Evolutionary conservation across 2,797 vertebrate genomes (phyloP), one percentile per base, ranked within the genome.

Genomic region (Rhadinocentrus ornatus): DNA sequence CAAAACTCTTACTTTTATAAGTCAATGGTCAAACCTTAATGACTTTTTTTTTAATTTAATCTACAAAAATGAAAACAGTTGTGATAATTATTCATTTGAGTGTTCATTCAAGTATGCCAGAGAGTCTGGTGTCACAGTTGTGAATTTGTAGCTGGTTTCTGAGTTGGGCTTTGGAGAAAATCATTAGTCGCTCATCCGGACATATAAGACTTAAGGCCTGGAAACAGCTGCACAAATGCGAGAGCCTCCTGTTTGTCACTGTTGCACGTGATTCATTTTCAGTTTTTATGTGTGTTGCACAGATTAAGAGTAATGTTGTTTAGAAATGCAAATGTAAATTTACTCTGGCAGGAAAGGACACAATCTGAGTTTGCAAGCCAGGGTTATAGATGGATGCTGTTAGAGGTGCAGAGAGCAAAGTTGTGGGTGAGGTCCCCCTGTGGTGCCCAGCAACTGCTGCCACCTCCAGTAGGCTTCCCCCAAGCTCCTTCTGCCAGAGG

Each of bases 391-490:
- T 77, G 71, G 84, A 80, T 27, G 0, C 48, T 69, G 37, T 52
- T 53, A 39, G 60, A 75, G 53, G 48, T 71, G 52, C 55, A 72
- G 60, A 15, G 60, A 69, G 69, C 34, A 53, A 62, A 62, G 65
- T 61, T 0, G n/a, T 64, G 62, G 59, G 29, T 64, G 67, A 81
- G 80, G 62, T 67, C 48, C 62, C 70, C 74, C 65, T 2, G 18
- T 31, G 63, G 76, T 73, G 77, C 70, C 75, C 76, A 69, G 74
- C 85, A 86, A 83, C 86, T 88, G 84, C 60, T 66, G 37, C 52
- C 52, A 44, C 69, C 68, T 63, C 73, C 69, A 63, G 9, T 64
- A 85, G 89, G 82, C 74, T 89, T 89, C 70, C 85, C 86, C 75
- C 37, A 2, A 66, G 77, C 55, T 60, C 6, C 2, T 41, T 67